Evolutionary conservation across 2,888 invertebrate genomes (phyloP).

Genomic region (Andrena flavipes): DNA sequence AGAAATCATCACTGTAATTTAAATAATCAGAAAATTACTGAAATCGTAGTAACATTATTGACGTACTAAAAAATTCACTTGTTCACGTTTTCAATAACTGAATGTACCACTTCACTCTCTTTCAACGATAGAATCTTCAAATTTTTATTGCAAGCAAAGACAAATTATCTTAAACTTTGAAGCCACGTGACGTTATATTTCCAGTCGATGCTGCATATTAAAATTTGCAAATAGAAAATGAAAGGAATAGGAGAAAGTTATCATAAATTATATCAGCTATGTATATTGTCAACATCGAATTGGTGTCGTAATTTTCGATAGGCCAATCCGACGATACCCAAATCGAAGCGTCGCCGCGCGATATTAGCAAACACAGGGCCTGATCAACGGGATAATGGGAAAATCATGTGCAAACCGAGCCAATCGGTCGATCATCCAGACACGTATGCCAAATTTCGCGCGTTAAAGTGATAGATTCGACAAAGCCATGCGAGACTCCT

Average conservation of each 20-base stretch:
- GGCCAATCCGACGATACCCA: not conserved
- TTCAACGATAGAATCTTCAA: too few species aligned
- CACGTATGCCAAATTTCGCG: constrained; percentile 26
- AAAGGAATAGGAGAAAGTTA: not conserved
- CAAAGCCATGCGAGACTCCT: not conserved
- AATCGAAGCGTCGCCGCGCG: not conserved
- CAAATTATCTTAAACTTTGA: too few species aligned
- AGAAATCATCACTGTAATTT: too few species aligned
- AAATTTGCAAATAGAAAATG: too few species aligned
- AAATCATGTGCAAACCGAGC: constrained; percentile 32
- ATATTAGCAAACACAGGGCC: constrained; percentile 27
- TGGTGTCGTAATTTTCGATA: not conserved
- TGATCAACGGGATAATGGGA: constrained; percentile 15
- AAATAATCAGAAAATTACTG: too few species aligned
- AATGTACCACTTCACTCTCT: too few species aligned
- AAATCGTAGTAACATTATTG: too few species aligned
- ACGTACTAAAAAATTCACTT: too few species aligned
- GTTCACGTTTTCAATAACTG: too few species aligned
- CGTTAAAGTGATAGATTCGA: constrained; percentile 44
- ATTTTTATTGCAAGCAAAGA: too few species aligned
- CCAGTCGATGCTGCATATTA: too few species aligned
- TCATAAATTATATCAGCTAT: not conserved
- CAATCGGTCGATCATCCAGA: constrained; percentile 37
- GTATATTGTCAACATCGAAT: not conserved
- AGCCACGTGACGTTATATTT: too few species aligned